phyloP scores from a whole-genome alignment of 2,797 vertebrate species.

The Siniperca scherzeri region DNA sequence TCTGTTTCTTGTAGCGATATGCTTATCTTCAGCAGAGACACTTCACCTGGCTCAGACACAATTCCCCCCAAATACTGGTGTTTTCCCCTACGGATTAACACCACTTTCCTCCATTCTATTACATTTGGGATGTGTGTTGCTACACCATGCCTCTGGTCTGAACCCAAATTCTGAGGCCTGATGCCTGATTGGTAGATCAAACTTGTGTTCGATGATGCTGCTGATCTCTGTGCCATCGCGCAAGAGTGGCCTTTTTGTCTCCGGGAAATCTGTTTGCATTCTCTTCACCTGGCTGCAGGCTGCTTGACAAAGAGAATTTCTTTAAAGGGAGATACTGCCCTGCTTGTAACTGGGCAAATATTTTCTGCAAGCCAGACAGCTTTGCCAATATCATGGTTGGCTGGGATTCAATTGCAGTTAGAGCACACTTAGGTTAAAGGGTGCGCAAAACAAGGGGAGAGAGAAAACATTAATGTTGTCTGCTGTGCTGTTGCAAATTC shows the following conservation, averaged over 20 bases:
- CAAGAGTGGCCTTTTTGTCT: slow-evolving; percentile 42
- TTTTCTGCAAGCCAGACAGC: slow-evolving; percentile 76
- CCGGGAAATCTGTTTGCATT: slow-evolving; percentile 48
- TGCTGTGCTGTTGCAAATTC: slow-evolving; percentile 71
- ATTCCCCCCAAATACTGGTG: neutral
- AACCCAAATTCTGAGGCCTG: slow-evolving; percentile 21
- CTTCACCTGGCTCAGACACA: slow-evolving; percentile 26
- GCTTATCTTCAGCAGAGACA: slow-evolving; percentile 29
- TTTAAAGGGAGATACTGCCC: slow-evolving; percentile 67
- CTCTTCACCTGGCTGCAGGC: slow-evolving; percentile 63
- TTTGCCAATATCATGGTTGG: slow-evolving; percentile 81
- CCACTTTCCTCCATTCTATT: slow-evolving; percentile 31
- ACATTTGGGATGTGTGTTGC: slow-evolving; percentile 15
- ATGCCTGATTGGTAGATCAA: slow-evolving; percentile 45
- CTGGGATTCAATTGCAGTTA: slow-evolving; percentile 79
- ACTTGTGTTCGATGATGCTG: slow-evolving; percentile 1
- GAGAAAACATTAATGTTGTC: slow-evolving; percentile 68
- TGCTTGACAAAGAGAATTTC: slow-evolving; percentile 71
- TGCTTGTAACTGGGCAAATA: slow-evolving; percentile 78
- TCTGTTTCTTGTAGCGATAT: slow-evolving; percentile 13
- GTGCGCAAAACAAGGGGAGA: slow-evolving; percentile 63
- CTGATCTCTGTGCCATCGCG: slow-evolving; percentile 26
- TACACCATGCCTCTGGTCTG: neutral
- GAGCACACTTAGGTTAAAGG: slow-evolving; percentile 79
- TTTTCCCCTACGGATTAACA: slow-evolving; percentile 23